A percentile compares a stretch with the other conserved stretches of the same genome.
Conservation (phyloP, 2,113 vertebrate genomes). For the Tonatia bakeri region DNA sequence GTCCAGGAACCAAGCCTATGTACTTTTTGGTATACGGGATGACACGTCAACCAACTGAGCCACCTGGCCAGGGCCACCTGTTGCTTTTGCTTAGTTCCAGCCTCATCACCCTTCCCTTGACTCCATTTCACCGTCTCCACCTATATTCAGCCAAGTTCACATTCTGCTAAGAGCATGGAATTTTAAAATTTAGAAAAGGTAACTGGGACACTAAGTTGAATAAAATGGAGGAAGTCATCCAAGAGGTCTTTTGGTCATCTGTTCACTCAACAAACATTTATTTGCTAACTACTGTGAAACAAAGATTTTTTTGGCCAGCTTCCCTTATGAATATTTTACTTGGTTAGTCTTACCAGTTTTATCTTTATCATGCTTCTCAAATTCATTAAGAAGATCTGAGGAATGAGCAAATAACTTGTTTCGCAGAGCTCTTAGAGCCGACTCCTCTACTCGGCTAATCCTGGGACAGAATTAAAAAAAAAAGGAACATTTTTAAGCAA, state of each 20-base stretch:
- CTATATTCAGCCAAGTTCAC: neutral
- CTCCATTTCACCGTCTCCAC: neutral
- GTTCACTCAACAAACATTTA: neutral
- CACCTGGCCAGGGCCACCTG: no score
- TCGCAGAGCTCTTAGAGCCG: constrained; percentile 81
- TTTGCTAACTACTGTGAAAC: neutral
- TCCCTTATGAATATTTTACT: neutral
- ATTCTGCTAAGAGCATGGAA: neutral
- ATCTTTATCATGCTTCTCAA: constrained; percentile 74
- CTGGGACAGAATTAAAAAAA: constrained; percentile 54
- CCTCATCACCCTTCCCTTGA: neutral
- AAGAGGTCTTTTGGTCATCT: neutral
- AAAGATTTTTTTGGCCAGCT: neutral
- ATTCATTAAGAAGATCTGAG: constrained; percentile 78
- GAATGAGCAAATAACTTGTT: constrained; percentile 84
- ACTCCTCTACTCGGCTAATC: constrained; percentile 84
- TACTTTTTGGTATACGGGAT: no score
- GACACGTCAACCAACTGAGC: no score
- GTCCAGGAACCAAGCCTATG: no score
- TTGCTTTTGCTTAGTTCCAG: neutral
- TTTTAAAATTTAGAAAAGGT: neutral
- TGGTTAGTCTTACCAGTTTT: constrained; percentile 73
- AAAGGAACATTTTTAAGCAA: neutral
- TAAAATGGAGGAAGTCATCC: neutral
- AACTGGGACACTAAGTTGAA: neutral